Evolutionary conservation across 64 coral and sea anemone species (phyloP), one percentile per base, ranked within the genome.

Genomic region (Hydrozoanthus tunicans): DNA sequence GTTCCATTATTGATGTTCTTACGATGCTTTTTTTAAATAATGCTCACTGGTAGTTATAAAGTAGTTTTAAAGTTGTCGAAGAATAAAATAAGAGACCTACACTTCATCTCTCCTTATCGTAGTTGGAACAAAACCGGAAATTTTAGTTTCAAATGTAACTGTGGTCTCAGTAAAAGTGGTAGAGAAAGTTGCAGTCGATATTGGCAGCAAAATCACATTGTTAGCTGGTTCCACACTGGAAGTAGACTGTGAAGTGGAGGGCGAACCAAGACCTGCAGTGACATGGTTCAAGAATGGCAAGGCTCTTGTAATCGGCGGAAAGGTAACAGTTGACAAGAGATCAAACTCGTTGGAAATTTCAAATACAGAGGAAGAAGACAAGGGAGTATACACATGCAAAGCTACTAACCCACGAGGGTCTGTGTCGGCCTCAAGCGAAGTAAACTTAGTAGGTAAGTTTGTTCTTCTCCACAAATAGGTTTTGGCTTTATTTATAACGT

Each of bases 71-170:
- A 43, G 32, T 43, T 43, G 2, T 43, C 32, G 32, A 43, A 43
- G 32, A 43, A 43, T 43, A 43, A 43, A 43, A 43, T 43, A 43
- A 43, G 32, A 43, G 32, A 43, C 32, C 0, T 43, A 43, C 32
- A 43, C 32, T 43, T 43, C 32, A 43, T 69, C 66, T 13, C 14
- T 69, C 23, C 23, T n/a, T 56, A 55, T 56, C 9, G 15, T 55
- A 85, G 82, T 85, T 70, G 82, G 82, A 70, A 5, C 67, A 55
- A 85, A 85, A 70, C 82, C 82, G 17, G 51, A 85, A 85, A 85
- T 85, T 8, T 68, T 7, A 25, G 7, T 63, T 85, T 70, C 82
- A 6, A 85, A 70, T 15, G 62, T 56, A 13, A 85, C 64, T 8
- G 43, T 85, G 7, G 64, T 70, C 12, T 66, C 82, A 23, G 15